Evolutionary conservation across 92 coral and sea anemone species (phyloP).

Genomic region (Hydrozoanthus gracilis): DNA sequence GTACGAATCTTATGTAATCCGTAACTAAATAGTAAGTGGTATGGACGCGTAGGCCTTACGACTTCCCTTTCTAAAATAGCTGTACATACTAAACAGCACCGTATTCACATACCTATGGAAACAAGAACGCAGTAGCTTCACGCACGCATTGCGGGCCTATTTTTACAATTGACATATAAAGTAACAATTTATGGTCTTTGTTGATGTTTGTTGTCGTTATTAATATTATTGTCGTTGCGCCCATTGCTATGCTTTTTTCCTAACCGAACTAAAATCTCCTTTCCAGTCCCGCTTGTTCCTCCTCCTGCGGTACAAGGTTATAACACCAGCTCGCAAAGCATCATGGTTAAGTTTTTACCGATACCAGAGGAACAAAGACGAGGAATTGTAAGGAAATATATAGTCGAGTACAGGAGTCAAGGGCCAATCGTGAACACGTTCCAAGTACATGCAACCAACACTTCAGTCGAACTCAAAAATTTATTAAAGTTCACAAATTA

Average conservation of each 20-base stretch:
- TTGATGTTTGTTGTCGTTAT: not conserved
- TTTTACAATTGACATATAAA: no score
- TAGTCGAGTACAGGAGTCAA: not conserved
- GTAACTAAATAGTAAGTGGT: no score
- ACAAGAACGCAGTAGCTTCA: no score
- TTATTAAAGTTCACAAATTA: constrained; percentile 34
- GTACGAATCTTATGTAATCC: no score
- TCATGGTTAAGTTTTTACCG: constrained; percentile 14
- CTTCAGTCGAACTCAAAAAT: not conserved
- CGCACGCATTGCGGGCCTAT: no score
- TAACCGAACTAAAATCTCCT: not conserved
- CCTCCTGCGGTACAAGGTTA: constrained; percentile 17
- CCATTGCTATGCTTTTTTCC: not conserved
- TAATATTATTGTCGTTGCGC: no score
- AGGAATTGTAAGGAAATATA: constrained; percentile 8
- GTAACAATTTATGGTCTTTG: not conserved
- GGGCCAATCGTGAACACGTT: not conserved
- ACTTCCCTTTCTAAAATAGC: no score
- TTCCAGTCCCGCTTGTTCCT: constrained; percentile 23
- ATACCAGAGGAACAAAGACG: constrained; percentile 19
- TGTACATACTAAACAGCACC: no score
- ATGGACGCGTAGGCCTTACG: no score
- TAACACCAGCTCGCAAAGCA: constrained; percentile 48
- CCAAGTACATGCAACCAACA: not conserved
- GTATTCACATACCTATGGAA: no score